phyloP scores from a whole-genome alignment of 1,140 invertebrate genomes.

The Sogatella furcifera region DNA sequence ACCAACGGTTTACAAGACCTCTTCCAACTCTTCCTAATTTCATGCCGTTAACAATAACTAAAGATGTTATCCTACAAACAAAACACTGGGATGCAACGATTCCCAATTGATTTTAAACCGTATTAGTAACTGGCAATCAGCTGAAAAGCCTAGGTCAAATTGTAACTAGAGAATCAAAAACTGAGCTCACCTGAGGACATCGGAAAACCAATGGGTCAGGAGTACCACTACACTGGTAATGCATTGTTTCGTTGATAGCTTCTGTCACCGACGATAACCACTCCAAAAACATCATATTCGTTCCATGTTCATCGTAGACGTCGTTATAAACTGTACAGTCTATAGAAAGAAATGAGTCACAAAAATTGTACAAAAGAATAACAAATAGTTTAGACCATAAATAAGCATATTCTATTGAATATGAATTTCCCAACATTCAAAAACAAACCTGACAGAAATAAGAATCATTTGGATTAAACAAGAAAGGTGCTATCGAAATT shows the following conservation, averaged over 20 bases:
- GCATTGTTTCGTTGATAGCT: constrained; percentile 67
- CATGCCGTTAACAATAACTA: too few relatives aligned
- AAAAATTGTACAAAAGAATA: too few relatives aligned
- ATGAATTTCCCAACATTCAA: neutral
- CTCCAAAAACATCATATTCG: constrained; percentile 45
- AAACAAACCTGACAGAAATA: neutral
- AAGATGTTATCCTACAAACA: too few relatives aligned
- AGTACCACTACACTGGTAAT: constrained; percentile 60
- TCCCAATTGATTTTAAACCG: neutral
- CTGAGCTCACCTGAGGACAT: constrained; percentile 43
- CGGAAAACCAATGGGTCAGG: constrained; percentile 61
- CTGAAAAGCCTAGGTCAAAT: too few relatives aligned
- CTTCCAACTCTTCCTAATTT: too few relatives aligned
- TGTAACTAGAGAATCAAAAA: too few relatives aligned
- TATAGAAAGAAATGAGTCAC: too few relatives aligned
- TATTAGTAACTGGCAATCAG: too few relatives aligned
- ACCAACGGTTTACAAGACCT: too few relatives aligned
- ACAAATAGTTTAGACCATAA: too few relatives aligned
- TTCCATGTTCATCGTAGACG: constrained; percentile 13
- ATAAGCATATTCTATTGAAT: neutral
- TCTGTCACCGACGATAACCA: constrained; percentile 68
- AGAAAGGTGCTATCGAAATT: too few relatives aligned
- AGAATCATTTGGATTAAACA: too few relatives aligned
- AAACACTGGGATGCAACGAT: neutral
- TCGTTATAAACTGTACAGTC: neutral